These are phyloP conservation scores for Campoletis sonorensis DNA, from an alignment of 1,140 invertebrate genomes.

Conservation along the genomic window DNA sequence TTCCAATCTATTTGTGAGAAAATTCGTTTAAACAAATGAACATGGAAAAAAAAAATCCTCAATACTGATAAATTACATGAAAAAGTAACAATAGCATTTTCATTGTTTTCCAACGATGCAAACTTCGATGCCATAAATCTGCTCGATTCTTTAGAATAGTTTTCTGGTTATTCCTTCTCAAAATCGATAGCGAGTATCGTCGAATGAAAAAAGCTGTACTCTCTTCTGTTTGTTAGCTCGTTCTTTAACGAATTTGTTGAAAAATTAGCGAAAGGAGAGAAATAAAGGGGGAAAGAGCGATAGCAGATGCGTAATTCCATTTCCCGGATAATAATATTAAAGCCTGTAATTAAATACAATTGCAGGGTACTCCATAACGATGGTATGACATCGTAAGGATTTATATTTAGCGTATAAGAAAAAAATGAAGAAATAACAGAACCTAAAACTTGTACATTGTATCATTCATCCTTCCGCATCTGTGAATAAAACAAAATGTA, in stretches of 20 bases:
- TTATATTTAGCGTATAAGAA: constrained; percentile 20
- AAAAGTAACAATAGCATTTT: no score
- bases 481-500: constrained; percentile 50
- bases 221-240: not conserved
- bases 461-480: constrained; percentile 49
- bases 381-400: constrained; percentile 16
- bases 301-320: not conserved
- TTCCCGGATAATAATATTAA: not conserved
- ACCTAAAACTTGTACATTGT: constrained; percentile 40
- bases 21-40: no score
- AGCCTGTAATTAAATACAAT: no score
- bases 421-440: constrained; percentile 6
- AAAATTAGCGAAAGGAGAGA: not conserved
- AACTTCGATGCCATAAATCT: not conserved
- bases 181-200: not conserved
- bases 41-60: no score
- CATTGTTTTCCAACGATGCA: no score
- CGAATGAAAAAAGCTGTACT: not conserved
- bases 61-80: no score
- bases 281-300: not conserved
- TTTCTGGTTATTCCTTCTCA: not conserved
- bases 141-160: not conserved
- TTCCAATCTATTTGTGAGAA: no score
- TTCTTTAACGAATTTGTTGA: not conserved
- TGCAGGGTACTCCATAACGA: not conserved